These are phyloP conservation scores for Florisuga fusca DNA, from an alignment of 2,797 vertebrate species.

Conservation along the genomic window DNA sequence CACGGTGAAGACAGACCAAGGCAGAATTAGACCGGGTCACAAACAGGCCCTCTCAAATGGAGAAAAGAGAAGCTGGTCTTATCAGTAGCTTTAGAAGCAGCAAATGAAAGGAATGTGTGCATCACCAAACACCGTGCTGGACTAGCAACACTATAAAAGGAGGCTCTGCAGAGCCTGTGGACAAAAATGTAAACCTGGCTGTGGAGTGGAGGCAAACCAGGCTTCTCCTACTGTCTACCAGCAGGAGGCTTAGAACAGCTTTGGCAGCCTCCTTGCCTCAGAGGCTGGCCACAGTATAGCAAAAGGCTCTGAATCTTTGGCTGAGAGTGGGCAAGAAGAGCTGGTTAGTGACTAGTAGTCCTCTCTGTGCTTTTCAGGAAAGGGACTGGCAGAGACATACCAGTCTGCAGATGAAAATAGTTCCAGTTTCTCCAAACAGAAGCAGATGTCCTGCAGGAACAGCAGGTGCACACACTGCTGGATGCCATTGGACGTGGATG, in stretches of 20 bases:
- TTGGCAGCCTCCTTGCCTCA: neutral
- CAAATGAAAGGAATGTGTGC: neutral
- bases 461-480: neutral
- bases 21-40: neutral
- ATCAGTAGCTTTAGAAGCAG: slow-evolving; percentile 4
- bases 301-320: neutral
- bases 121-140: neutral
- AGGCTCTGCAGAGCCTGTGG: neutral
- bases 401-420: neutral
- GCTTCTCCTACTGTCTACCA: neutral
- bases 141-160: slow-evolving; percentile 37
- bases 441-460: neutral
- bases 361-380: neutral
- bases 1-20: rapidly evolving
- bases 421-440: neutral
- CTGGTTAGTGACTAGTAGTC: neutral
- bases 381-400: neutral
- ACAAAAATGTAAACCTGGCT: slow-evolving; percentile 40
- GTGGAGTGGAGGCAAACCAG: neutral
- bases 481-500: neutral
- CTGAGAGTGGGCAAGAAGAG: neutral
- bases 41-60: neutral
- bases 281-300: neutral
- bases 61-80: neutral
- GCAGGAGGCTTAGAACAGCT: slow-evolving; percentile 1